A percentile compares a stretch with the other conserved stretches of the same genome.
phyloP scores from a whole-genome alignment of 2,888 invertebrate genomes.

The Orchestes rusci region DNA sequence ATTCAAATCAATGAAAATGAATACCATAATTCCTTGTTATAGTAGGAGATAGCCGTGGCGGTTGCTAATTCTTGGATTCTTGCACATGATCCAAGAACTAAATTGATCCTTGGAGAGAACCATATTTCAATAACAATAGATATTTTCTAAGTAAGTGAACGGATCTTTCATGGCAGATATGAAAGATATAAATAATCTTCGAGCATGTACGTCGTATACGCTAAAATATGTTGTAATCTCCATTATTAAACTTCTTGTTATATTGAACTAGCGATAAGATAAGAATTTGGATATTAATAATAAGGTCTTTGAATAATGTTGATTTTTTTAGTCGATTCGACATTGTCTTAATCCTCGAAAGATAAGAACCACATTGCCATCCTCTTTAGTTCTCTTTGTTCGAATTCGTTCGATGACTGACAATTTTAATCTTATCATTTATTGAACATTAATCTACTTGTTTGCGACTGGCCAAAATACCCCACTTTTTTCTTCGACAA shows the following conservation, averaged over 20 bases:
- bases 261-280: constrained; percentile 34
- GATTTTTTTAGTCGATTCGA: constrained; percentile 28
- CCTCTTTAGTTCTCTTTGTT: constrained; percentile 21
- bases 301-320: constrained; percentile 31
- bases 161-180: constrained; percentile 8
- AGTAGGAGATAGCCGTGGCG: too few relatives aligned
- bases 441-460: constrained; percentile 28
- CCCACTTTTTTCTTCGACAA: constrained; percentile 25
- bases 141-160: too few relatives aligned
- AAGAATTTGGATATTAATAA: constrained; percentile 27
- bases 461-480: constrained; percentile 24
- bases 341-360: constrained; percentile 26
- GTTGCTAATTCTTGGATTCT: too few relatives aligned
- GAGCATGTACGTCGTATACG: constrained; percentile 14
- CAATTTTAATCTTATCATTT: constrained; percentile 29
- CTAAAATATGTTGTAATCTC: constrained; percentile 26
- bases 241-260: constrained; percentile 30
- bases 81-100: too few relatives aligned
- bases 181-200: constrained; percentile 10
- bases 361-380: too few relatives aligned
- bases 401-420: constrained; percentile 15
- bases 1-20: too few relatives aligned
- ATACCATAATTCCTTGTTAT: too few relatives aligned
- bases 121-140: too few relatives aligned
- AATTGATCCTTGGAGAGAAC: too few relatives aligned